Percentiles rank a stretch among this genome's conserved stretches.
Evolutionary conservation across 1,140 invertebrate genomes (phyloP).

Genomic region (Pachypeltis micranthus): DNA sequence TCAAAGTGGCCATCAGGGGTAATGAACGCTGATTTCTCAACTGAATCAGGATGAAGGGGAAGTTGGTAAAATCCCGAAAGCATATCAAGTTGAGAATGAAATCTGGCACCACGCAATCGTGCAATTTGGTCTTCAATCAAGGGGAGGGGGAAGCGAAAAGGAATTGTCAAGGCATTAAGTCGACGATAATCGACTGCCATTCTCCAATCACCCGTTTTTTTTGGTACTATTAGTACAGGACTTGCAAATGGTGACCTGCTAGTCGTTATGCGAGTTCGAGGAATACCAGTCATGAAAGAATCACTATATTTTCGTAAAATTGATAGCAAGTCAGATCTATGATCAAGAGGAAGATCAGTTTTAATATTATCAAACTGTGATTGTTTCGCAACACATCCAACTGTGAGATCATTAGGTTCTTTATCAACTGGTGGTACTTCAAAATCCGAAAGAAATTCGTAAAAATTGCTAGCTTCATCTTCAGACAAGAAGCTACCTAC

Average conservation of each 20-base stretch:
- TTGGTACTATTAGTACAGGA: background rate
- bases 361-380: background rate
- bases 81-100: conserved; percentile 6
- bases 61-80: background rate
- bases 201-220: background rate
- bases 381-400: too few species aligned
- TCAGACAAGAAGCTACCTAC: background rate
- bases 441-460: background rate
- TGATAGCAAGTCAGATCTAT: background rate
- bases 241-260: background rate
- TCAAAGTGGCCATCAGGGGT: conserved; percentile 29
- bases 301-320: background rate
- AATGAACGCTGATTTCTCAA: conserved; percentile 4
- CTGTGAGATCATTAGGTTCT: background rate
- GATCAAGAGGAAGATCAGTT: background rate
- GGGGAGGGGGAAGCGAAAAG: background rate
- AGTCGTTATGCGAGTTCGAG: background rate
- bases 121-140: conserved; percentile 7
- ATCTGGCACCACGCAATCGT: background rate
- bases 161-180: background rate
- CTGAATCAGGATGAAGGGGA: background rate
- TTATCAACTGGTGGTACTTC: background rate
- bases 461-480: background rate
- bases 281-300: conserved; percentile 4
- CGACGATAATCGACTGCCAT: conserved; percentile 2